Conservation (phyloP, 2,797 vertebrate species). For the Phrynocephalus vlangalii region DNA sequence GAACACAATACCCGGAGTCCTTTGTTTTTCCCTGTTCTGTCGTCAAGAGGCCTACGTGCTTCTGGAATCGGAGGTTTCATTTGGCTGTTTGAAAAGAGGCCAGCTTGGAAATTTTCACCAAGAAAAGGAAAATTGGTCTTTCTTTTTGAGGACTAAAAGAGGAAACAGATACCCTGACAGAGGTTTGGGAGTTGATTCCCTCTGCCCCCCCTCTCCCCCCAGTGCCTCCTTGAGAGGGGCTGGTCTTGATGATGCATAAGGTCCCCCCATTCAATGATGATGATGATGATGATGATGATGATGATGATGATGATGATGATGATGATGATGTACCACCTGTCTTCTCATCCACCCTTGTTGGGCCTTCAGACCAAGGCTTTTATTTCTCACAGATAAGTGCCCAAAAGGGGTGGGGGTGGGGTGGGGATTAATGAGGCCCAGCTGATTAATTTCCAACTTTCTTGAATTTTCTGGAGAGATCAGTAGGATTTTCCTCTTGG, state of each 20-base stretch:
- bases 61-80: background rate
- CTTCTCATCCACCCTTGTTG: background rate
- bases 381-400: background rate
- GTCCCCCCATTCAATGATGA: too few relatives aligned
- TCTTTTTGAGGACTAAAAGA: background rate
- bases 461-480: background rate
- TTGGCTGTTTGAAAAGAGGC: background rate
- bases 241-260: too few relatives aligned
- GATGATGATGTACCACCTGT: too few relatives aligned
- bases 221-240: too few relatives aligned
- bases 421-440: background rate
- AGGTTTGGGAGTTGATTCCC: too few relatives aligned
- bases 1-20: background rate
- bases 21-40: background rate
- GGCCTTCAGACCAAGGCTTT: background rate
- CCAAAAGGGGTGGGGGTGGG: background rate
- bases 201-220: too few relatives aligned
- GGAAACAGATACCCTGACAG: background rate
- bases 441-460: background rate
- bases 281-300: too few relatives aligned
- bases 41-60: too few relatives aligned
- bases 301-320: too few relatives aligned
- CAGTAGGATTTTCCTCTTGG: background rate
- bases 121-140: too few relatives aligned
- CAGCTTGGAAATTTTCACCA: too few relatives aligned